Evolutionary conservation across 2,888 invertebrate species (phyloP).

Genomic region (Toxonevra muliebris): DNA sequence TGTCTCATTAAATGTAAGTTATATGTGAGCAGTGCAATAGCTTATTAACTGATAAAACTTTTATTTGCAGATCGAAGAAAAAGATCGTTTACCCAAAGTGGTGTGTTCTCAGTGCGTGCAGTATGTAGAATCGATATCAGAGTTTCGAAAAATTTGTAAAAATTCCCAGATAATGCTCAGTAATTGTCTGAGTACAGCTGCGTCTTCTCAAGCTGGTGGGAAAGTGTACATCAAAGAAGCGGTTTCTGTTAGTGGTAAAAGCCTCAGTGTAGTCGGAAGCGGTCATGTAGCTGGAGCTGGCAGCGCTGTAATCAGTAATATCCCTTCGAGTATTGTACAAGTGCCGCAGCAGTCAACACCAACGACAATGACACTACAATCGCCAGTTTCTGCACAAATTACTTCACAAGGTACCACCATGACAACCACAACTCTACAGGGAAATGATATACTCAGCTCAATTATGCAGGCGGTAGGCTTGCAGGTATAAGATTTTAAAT

Average conservation of each 20-base stretch:
- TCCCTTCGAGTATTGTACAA: background rate
- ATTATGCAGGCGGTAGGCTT: conserved; percentile 64
- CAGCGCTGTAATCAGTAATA: too few species aligned
- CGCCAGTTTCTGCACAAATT: background rate
- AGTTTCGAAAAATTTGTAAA: conserved; percentile 72
- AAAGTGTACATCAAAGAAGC: conserved; percentile 73
- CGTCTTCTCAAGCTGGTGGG: conserved; percentile 69
- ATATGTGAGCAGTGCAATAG: background rate
- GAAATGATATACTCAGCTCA: conserved; percentile 59
- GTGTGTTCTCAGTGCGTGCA: conserved; percentile 73
- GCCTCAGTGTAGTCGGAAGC: conserved; percentile 47
- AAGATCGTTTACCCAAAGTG: conserved; percentile 76
- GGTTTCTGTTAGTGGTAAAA: conserved; percentile 50
- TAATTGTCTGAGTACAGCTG: conserved; percentile 73
- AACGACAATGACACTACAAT: background rate
- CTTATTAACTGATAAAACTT: background rate
- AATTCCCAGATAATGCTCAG: conserved; percentile 75
- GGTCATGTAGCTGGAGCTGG: too few species aligned
- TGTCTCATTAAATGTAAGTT: conserved; percentile 63
- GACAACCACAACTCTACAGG: conserved; percentile 23
- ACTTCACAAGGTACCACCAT: background rate
- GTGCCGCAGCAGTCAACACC: conserved; percentile 9
- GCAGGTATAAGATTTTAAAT: conserved; percentile 49
- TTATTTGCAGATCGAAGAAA: conserved; percentile 69
- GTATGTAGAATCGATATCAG: conserved; percentile 71